Evolutionary conservation across 2,888 invertebrate species (phyloP).

Genomic region (Thecocarcelia acutangulata): DNA sequence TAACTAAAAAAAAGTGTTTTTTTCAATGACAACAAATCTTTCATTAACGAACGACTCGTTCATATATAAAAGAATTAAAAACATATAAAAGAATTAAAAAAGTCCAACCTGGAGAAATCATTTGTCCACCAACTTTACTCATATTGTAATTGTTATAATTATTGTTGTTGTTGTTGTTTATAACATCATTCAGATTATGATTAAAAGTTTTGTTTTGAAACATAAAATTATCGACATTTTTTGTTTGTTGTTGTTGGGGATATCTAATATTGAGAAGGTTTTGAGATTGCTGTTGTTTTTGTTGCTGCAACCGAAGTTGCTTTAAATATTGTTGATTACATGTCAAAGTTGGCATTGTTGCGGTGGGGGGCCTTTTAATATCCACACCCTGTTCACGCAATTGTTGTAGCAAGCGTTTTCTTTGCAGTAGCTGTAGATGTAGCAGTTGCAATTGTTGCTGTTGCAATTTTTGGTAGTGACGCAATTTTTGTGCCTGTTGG

Average conservation of each 20-base stretch:
- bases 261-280: conserved; percentile 37
- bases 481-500: conserved; percentile 84
- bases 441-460: conserved; percentile 80
- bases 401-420: conserved; percentile 80
- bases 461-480: conserved; percentile 80
- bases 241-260: conserved; percentile 66
- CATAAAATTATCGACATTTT: conserved; percentile 60
- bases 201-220: conserved; percentile 72
- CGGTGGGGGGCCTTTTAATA: conserved; percentile 45
- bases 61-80: too few relatives aligned
- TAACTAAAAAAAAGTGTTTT: too few relatives aligned
- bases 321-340: conserved; percentile 77
- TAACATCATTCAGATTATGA: conserved; percentile 70
- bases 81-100: background rate
- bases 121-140: conserved; percentile 64
- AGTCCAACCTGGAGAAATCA: conserved; percentile 69
- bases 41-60: too few relatives aligned
- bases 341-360: conserved; percentile 70
- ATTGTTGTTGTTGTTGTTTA: conserved; percentile 70
- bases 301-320: conserved; percentile 74
- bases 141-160: conserved; percentile 30
- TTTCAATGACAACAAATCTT: too few relatives aligned
- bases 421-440: conserved; percentile 80
- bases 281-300: conserved; percentile 71
- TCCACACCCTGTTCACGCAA: conserved; percentile 76